Conservation (phyloP, 2,113 vertebrate species). For the Apodemus speciosus region DNA sequence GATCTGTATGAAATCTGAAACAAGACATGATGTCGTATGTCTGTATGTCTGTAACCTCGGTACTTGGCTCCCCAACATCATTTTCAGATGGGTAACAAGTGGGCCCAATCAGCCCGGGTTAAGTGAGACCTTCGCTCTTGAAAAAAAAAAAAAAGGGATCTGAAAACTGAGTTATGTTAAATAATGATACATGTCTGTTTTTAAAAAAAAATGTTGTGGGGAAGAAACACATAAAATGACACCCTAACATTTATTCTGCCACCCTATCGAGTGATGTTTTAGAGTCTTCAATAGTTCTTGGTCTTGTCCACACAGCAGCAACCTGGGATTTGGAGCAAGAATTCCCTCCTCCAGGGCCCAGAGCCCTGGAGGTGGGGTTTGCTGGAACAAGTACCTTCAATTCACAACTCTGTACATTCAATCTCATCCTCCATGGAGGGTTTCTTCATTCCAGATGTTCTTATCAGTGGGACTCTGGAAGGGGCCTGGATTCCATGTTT, state of each 20-base stretch:
- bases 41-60: no score
- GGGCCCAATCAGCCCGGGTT: background rate
- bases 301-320: fast-evolving
- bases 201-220: background rate
- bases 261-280: background rate
- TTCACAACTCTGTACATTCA: fast-evolving
- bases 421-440: background rate
- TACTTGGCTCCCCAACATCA: background rate
- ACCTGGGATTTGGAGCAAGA: fast-evolving
- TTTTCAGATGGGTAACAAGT: background rate
- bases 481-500: background rate
- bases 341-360: background rate
- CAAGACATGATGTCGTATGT: background rate
- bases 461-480: fast-evolving
- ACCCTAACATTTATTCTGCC: no score
- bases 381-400: background rate
- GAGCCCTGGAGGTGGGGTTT: background rate
- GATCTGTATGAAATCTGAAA: background rate
- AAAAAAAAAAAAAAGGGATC: background rate
- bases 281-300: fast-evolving
- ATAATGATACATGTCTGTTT: background rate
- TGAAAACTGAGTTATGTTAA: background rate
- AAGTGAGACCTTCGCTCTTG: background rate
- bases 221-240: background rate
- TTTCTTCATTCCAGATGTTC: background rate